phyloP scores from a whole-genome alignment of 2,888 invertebrate genomes.

The Gandaritis pyraliata region DNA sequence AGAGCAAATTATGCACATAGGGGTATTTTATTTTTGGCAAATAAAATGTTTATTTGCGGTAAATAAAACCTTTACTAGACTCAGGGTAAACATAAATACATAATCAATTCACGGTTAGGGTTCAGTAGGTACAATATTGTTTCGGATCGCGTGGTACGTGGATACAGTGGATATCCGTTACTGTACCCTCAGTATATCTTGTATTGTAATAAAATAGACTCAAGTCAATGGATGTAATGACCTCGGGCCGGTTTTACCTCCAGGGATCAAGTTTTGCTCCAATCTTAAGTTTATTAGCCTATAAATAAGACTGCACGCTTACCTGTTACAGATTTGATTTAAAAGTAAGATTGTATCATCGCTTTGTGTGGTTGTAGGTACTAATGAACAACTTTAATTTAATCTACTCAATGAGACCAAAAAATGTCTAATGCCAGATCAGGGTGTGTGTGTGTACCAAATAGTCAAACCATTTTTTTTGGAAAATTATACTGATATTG shows the following conservation, averaged over 20 bases:
- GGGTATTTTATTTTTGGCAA: constrained; percentile 3
- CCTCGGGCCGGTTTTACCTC: constrained; percentile 51
- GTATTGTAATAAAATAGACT: constrained; percentile 56
- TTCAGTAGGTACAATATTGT: constrained; percentile 30
- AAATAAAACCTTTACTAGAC: not conserved
- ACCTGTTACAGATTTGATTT: constrained; percentile 25
- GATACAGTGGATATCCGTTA: constrained; percentile 25
- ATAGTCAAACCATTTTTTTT: too few relatives aligned
- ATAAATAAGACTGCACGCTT: constrained; percentile 39
- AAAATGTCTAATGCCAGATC: too few relatives aligned
- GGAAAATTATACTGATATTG: too few relatives aligned
- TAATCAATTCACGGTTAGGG: constrained; percentile 15
- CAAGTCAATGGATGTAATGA: constrained; percentile 57
- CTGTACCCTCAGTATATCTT: constrained; percentile 35
- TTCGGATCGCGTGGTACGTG: constrained; percentile 25
- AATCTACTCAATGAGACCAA: too few relatives aligned
- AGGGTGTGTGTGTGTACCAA: too few relatives aligned
- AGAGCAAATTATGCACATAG: not conserved
- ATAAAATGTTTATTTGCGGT: not conserved
- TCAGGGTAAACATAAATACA: not conserved
- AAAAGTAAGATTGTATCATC: not conserved
- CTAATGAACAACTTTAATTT: not conserved
- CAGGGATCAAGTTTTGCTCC: constrained; percentile 55
- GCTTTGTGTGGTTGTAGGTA: not conserved
- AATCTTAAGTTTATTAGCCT: constrained; percentile 60